Evolutionary conservation across 1,140 invertebrate species (phyloP), one percentile per base, ranked within the genome.

Genomic region (Diprion similis): DNA sequence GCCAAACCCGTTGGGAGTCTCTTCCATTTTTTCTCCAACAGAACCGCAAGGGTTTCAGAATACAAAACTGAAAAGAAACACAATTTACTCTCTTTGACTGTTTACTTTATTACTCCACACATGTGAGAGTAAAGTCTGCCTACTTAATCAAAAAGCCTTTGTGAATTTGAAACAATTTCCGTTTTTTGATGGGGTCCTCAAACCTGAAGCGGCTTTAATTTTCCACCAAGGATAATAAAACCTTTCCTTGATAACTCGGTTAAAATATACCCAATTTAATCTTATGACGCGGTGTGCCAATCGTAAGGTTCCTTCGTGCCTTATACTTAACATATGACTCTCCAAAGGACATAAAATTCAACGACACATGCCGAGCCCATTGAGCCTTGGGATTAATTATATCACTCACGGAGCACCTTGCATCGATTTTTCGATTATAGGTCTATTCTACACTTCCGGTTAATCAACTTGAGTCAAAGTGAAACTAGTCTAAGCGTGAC

Each of bases 311-410:
- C 51, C 51, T 59, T 37, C 24, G 2, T 37, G 24, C 24, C n/a
- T 59, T 59, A 59, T 59, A 59, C 51, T 17, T 59, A 13, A 17
- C 3, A 17, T 59, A 59, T 59, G 9, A 59, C 3, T 6, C 51
- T 59, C 11, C 51, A 15, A 17, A 59, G 51, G 9, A 17, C 51
- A 59, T 59, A 59, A 59, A 59, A 59, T 59, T 59, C 9, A 59
- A 4, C 51, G n/a, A 59, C 51, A 59, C 51, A 59, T 17, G 51
- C 11, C 51, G 11, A 59, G 11, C 51, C 51, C 11, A 17, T 17
- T 59, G 51, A 15, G 51, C 51, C 51, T 59, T 59, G 51, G 51
- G 51, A 59, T 59, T 59, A 59, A 59, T 59, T 59, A 59, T 13
- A 59, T 59, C 51, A 59, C 51, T 59, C 51, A 17, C 51, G 11